Base-by-base conservation (phyloP, 2,113 vertebrate genomes). In the Lathamus discolor region DNA sequence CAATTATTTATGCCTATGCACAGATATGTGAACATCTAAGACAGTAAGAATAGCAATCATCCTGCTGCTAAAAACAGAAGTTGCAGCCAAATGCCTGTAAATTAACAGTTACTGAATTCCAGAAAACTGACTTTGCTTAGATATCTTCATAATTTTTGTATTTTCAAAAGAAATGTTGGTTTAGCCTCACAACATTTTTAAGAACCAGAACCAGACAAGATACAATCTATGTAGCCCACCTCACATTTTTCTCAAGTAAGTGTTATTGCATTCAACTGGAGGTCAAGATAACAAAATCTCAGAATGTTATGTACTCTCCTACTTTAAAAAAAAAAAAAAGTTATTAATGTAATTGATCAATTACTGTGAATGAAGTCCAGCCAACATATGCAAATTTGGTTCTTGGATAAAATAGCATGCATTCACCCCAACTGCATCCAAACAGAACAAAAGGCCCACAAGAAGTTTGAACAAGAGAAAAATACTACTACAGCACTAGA, bases 381-480 rank as follows among this genome's bases (percentile, higher is more conserved):
- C 41, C 52, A 94, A 66, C 67, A 37, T 44, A 62, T 5, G 11
- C 12, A 7, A 84, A 89, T 63, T 72, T 75, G 28, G 39, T 62
- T 64, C 77, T 44, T 54, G 16, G 24, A 73, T 37, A 23, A 72
- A 97, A 92, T 6, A 75, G 25, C 22, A 62, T 2, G 7, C 8
- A 55, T 13, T 27, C 18, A 86, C 8, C 6, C 9, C 41, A 62
- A n/a, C 20, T 15, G 33, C 44, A 95, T 25, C 22, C 54, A 88
- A 93, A 91, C 19, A 87, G 88, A 76, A 91, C 69, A 74, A 83
- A 86, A 82, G 77, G 85, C 27, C 55, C 19, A 61, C 13, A 22
- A 12, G 18, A 88, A 81, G 75, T 48, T 95, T 81, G 13, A 79
- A 44, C 17, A 69, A 5, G 44, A 64, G 61, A 17, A 88, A 87